These are phyloP conservation scores for Caenorhabditis uteleia DNA, from an alignment of 2,888 invertebrate genomes.

Conservation along the genomic window DNA sequence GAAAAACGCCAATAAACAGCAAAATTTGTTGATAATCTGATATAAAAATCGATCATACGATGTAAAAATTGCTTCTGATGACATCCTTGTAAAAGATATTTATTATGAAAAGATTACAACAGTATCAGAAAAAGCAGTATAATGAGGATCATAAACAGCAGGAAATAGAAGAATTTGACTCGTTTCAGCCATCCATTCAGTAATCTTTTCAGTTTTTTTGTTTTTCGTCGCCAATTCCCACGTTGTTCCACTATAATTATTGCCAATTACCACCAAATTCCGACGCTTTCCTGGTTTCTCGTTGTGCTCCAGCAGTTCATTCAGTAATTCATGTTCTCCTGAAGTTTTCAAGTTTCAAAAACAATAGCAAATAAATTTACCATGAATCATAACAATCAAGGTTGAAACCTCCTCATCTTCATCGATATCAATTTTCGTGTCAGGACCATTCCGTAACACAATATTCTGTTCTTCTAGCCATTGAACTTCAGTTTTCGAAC, in stretches of 20 bases:
- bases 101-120: slow-evolving; percentile 7
- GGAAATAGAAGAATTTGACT: slow-evolving; percentile 1
- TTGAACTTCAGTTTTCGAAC: slow-evolving; percentile 17
- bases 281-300: slow-evolving; percentile 5
- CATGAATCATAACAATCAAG: slow-evolving; percentile 34
- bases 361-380: slow-evolving; percentile 1
- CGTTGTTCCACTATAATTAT: slow-evolving; percentile 27
- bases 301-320: slow-evolving; percentile 30
- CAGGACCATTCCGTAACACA: slow-evolving; percentile 8
- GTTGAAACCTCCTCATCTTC: neutral
- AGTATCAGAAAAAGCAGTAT: slow-evolving; percentile 14
- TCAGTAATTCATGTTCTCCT: slow-evolving; percentile 32
- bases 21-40: too few relatives aligned
- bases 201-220: slow-evolving; percentile 1
- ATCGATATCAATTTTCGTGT: slow-evolving; percentile 18
- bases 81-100: neutral
- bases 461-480: slow-evolving; percentile 31
- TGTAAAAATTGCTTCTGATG: neutral
- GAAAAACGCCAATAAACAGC: too few relatives aligned
- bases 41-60: too few relatives aligned
- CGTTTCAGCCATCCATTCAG: slow-evolving; percentile 8
- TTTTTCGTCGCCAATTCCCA: slow-evolving; percentile 12
- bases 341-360: neutral
- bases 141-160: slow-evolving; percentile 10
- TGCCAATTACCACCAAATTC: slow-evolving; percentile 33